Evolutionary conservation across 2,113 vertebrate species (phyloP).

Genomic region (Rhinogobius similis): DNA sequence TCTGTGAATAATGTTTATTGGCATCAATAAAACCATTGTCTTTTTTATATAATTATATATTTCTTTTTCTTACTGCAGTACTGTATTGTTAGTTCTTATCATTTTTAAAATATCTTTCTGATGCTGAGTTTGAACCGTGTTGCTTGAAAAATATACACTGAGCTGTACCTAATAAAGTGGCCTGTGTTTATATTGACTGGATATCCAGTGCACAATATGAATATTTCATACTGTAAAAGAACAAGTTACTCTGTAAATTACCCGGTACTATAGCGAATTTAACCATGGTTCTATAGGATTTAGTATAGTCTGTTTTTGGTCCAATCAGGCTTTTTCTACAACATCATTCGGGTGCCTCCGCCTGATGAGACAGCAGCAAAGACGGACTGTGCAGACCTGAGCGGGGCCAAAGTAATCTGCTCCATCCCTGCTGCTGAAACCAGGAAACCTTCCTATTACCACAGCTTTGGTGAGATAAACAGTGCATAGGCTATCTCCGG

Average conservation of each 20-base stretch:
- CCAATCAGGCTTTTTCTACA: slow-evolving; percentile 83
- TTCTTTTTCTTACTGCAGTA: too few relatives aligned
- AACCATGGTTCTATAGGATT: background rate
- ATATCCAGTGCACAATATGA: background rate
- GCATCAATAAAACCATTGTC: too few relatives aligned
- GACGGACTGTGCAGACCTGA: slow-evolving; percentile 68
- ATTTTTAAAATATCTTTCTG: background rate
- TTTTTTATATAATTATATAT: too few relatives aligned
- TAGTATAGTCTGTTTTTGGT: slow-evolving; percentile 1
- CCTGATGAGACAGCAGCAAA: slow-evolving; percentile 61
- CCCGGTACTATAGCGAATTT: background rate
- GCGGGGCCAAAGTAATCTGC: slow-evolving; percentile 84
- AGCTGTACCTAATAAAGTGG: background rate
- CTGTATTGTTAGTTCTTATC: too few relatives aligned
- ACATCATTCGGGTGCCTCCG: slow-evolving; percentile 85
- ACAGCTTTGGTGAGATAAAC: slow-evolving; percentile 87
- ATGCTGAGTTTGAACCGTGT: background rate
- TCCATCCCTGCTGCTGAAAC: slow-evolving; percentile 80
- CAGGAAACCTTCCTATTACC: slow-evolving; percentile 89
- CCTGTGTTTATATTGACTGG: background rate
- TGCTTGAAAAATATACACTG: too few relatives aligned
- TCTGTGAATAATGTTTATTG: too few relatives aligned
- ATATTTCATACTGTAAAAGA: background rate
- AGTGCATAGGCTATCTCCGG: slow-evolving; percentile 14
- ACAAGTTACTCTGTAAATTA: background rate